phyloP scores from a whole-genome alignment of 2,888 invertebrate species.

The Nephrotoma appendiculata region DNA sequence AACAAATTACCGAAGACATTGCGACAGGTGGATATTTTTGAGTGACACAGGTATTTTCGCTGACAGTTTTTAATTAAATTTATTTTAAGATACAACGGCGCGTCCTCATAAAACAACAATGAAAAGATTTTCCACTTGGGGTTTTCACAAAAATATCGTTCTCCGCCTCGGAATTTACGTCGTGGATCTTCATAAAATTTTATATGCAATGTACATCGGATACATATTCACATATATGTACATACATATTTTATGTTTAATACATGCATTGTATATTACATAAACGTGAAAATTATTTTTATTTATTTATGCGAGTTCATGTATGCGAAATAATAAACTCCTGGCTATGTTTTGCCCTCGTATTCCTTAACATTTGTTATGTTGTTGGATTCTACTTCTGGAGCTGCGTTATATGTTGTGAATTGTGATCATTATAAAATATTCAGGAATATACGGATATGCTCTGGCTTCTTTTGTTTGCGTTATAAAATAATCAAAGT shows the following conservation, averaged over 20 bases:
- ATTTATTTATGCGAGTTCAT: neutral
- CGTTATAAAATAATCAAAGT: neutral
- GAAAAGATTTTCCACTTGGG: neutral
- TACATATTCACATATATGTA: neutral
- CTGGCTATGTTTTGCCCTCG: neutral
- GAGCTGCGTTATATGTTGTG: neutral
- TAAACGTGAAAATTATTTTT: neutral
- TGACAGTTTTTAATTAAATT: neutral
- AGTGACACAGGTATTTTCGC: neutral
- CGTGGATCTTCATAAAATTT: neutral
- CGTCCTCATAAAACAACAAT: neutral
- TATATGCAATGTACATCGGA: neutral
- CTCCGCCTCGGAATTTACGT: neutral
- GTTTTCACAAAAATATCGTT: neutral
- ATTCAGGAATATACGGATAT: neutral
- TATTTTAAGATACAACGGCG: neutral
- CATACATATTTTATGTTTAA: neutral
- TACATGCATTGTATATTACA: neutral
- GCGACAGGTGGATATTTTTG: too few species aligned
- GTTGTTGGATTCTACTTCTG: neutral
- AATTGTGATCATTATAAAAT: neutral
- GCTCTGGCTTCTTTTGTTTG: neutral
- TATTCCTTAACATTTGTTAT: neutral
- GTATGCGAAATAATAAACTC: neutral
- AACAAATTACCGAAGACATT: too few species aligned